Evolutionary conservation across 2,113 vertebrate species (phyloP), one percentile per base, ranked within the genome.

Genomic region (Mormyrus lacerda): DNA sequence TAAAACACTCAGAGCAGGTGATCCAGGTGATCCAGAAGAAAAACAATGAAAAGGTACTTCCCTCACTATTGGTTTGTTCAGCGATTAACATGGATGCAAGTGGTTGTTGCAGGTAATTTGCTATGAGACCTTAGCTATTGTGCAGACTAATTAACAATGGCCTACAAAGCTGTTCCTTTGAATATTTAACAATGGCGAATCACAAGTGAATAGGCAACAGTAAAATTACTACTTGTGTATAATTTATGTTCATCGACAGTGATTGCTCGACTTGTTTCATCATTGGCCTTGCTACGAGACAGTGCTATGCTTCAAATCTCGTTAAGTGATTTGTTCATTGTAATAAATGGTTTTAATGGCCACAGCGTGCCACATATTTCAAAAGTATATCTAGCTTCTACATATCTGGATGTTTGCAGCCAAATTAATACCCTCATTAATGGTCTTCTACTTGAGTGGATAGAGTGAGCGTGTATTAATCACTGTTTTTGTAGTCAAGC

Each of bases 161-260:
- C 95, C 95, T 94, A 93, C 95, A 93, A 96, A 95, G 95, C 94
- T 91, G 94, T 95, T 93, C 92, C 91, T 94, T 94, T 96, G 96
- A 95, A 96, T 96, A 95, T 96, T 96, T 96, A 96, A 96, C 95
- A 92, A 93, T 94, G 94, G 94, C 96, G 95, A 95, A 94, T 53
- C 90, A 90, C 89, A 84, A 91, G 91, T 92, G 93, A 94, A 90
- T 91, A 93, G 93, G 93, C 93, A 91, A 92, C 92, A 92, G 91
- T 95, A 94, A 94, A 96, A 95, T 93, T 94, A 94, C 95, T 94
- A 92, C 92, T 95, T 95, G 92, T 96, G 95, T 94, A 94, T 97
- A 97, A 97, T 97, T 96, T 96, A 96, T 95, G 89, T 92, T 92
- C 89, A 4, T 92, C 94, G 96, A 93, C 94, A 94, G 95, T 35